Conservation (phyloP, 2,888 invertebrate genomes). For the Eupithecia abbreviata region DNA sequence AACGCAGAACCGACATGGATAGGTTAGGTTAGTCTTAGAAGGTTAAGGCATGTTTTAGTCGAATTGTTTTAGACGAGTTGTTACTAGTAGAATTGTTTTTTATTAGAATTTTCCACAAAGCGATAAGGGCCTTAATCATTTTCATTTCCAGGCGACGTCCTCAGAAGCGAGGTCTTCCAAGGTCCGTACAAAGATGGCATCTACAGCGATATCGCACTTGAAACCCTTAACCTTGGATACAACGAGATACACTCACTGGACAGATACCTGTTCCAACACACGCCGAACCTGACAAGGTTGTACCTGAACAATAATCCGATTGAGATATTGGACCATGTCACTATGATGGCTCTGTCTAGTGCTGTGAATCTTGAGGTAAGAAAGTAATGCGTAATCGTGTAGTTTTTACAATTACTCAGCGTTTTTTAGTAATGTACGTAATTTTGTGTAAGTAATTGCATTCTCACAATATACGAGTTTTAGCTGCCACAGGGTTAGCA, state of each 20-base stretch:
- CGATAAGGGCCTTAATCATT: not conserved
- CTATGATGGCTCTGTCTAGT: slow-evolving; percentile 83
- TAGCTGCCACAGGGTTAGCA: not conserved
- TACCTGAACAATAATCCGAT: slow-evolving; percentile 86
- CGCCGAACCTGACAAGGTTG: slow-evolving; percentile 84
- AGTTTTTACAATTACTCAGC: not conserved
- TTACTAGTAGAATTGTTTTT: too few relatives aligned
- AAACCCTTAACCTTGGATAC: slow-evolving; percentile 85
- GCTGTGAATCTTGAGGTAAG: slow-evolving; percentile 82
- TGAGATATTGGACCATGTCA: slow-evolving; percentile 84
- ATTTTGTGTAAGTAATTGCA: too few relatives aligned
- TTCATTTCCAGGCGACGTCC: slow-evolving; percentile 80
- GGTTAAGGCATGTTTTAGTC: too few relatives aligned
- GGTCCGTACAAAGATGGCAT: slow-evolving; percentile 84
- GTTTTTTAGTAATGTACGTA: not conserved
- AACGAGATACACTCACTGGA: slow-evolving; percentile 86
- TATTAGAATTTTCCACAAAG: too few relatives aligned
- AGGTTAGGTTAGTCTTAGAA: too few relatives aligned
- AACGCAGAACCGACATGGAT: too few relatives aligned
- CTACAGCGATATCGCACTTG: slow-evolving; percentile 84
- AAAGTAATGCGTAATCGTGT: not conserved
- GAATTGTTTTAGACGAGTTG: too few relatives aligned
- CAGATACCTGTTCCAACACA: slow-evolving; percentile 85
- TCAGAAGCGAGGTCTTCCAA: slow-evolving; percentile 86
- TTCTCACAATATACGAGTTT: not conserved